These are phyloP conservation scores for Torymus auratus DNA, from an alignment of 2,888 invertebrate species.

Conservation along the genomic window DNA sequence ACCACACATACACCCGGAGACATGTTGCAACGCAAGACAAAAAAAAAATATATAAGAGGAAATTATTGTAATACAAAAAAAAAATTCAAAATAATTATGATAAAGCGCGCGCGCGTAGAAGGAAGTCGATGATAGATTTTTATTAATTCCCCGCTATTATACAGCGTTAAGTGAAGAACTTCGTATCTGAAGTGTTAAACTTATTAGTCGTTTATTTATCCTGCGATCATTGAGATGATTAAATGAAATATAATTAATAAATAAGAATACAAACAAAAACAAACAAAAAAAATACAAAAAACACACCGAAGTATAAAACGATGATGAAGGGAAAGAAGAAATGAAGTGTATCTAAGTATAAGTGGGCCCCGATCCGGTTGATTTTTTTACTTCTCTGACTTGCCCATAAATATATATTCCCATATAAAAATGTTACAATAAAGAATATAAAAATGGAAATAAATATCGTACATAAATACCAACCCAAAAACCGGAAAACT, in stretches of 20 bases:
- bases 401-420: constrained; percentile 69
- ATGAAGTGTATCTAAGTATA: constrained; percentile 62
- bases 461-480: constrained; percentile 70
- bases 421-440: constrained; percentile 69
- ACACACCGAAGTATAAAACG: constrained; percentile 56
- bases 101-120: constrained; percentile 55
- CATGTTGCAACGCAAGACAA: constrained; percentile 27
- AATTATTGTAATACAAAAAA: constrained; percentile 1
- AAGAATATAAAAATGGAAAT: constrained; percentile 69
- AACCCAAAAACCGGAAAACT: constrained; percentile 57
- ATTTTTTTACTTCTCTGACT: constrained; percentile 70
- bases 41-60: neutral
- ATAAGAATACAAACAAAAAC: constrained; percentile 21
- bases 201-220: constrained; percentile 59
- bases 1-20: constrained; percentile 3
- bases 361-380: constrained; percentile 66
- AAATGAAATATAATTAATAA: constrained; percentile 26
- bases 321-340: constrained; percentile 55
- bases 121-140: constrained; percentile 56
- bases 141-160: constrained; percentile 55
- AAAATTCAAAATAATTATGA: constrained; percentile 36
- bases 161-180: constrained; percentile 55
- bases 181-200: constrained; percentile 56
- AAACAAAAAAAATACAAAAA: constrained; percentile 37
- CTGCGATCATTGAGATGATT: constrained; percentile 55